These are phyloP conservation scores for Arnoldichthys spilopterus DNA, from an alignment of 2,797 vertebrate genomes.

Conservation along the genomic window DNA sequence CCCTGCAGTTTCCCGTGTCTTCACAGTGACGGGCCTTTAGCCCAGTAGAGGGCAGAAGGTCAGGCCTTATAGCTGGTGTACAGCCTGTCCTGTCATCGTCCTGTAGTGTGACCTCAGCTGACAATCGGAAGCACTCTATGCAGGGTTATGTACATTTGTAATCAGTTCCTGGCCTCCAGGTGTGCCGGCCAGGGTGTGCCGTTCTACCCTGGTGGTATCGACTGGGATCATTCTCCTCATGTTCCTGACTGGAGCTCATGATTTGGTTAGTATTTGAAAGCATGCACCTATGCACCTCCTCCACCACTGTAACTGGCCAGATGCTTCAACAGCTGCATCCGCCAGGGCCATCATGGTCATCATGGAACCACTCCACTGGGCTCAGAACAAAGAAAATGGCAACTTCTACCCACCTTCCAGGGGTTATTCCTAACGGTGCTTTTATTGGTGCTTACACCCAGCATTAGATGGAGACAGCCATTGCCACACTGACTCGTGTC, in stretches of 20 bases:
- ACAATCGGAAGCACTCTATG: conserved; percentile 73
- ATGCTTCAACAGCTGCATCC: background rate
- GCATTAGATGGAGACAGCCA: conserved; percentile 61
- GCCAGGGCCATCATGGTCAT: background rate
- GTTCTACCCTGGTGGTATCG: background rate
- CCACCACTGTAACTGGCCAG: conserved; percentile 44
- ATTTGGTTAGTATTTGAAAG: conserved; percentile 64
- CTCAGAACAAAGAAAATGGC: conserved; percentile 14
- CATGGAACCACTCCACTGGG: conserved; percentile 7
- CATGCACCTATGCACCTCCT: conserved; percentile 80
- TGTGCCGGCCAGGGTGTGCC: conserved; percentile 62
- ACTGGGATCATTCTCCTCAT: conserved; percentile 19
- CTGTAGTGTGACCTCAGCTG: conserved; percentile 70
- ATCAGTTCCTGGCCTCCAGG: conserved; percentile 9
- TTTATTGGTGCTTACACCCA: conserved; percentile 78
- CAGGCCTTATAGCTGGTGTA: conserved; percentile 57
- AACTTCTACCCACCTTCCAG: conserved; percentile 63
- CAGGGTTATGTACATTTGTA: conserved; percentile 65
- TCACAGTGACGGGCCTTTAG: conserved; percentile 73
- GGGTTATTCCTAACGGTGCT: conserved; percentile 80
- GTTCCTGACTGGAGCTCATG: conserved; percentile 54
- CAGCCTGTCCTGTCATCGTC: conserved; percentile 50
- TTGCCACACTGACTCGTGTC: conserved; percentile 38
- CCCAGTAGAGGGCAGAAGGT: conserved; percentile 30
- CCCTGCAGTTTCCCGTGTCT: background rate